A percentile compares a stretch with the other conserved stretches of the same genome.
Conservation (phyloP, 2,888 invertebrate genomes). For the Ophion slaviceki region DNA sequence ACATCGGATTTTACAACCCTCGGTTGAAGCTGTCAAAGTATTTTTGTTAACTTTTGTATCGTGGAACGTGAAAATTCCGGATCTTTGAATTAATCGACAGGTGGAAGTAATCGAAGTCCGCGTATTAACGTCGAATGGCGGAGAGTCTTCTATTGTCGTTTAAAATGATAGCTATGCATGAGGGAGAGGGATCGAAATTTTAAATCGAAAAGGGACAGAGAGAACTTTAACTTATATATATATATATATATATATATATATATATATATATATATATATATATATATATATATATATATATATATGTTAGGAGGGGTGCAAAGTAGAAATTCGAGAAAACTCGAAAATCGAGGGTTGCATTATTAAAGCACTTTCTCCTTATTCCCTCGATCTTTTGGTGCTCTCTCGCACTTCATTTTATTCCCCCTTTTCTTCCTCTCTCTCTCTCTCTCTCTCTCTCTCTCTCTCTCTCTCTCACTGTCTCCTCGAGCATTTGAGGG, state of each 20-base stretch:
- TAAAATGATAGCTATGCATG: constrained; percentile 60
- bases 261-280: neutral
- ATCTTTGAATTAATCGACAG: constrained; percentile 8
- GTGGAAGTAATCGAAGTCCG: constrained; percentile 56
- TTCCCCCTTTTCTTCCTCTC: constrained; percentile 24
- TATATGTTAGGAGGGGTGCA: constrained; percentile 45
- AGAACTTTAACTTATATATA: neutral
- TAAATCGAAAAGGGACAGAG: constrained; percentile 37
- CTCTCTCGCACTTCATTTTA: constrained; percentile 52
- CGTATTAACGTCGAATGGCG: constrained; percentile 22
- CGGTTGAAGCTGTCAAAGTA: constrained; percentile 24
- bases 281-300: neutral
- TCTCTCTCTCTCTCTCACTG: constrained; percentile 6
- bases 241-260: neutral
- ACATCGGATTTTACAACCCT: constrained; percentile 36
- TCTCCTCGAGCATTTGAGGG: constrained; percentile 49
- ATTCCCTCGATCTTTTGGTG: constrained; percentile 61
- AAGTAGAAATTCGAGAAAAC: constrained; percentile 76
- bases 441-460: too few relatives aligned
- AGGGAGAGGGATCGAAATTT: constrained; percentile 37
- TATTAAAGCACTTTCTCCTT: constrained; percentile 74
- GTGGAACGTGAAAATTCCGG: constrained; percentile 7
- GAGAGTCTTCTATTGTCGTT: neutral
- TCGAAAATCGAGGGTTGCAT: constrained; percentile 79
- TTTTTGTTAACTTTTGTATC: neutral